Conservation (phyloP, 2,113 vertebrate genomes). For the Geococcyx californianus region DNA sequence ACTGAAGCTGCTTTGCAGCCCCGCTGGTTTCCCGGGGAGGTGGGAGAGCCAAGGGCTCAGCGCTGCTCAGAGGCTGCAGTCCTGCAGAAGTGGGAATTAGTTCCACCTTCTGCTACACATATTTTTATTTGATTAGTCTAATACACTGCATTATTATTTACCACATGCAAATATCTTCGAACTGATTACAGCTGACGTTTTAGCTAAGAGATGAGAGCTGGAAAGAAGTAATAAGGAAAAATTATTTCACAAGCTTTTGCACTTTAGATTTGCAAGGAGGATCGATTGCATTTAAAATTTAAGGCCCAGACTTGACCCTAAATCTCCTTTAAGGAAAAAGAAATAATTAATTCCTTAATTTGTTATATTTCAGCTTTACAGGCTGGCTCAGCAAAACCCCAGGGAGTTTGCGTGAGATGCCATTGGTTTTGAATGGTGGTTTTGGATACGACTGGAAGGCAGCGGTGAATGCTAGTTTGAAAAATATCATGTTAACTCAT, state of each 20-base stretch:
- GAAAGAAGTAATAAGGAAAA: constrained; percentile 19
- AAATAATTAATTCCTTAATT: constrained; percentile 26
- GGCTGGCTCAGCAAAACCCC: not conserved
- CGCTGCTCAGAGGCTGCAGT: fast-evolving
- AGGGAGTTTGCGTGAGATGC: not conserved
- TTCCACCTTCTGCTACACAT: not conserved
- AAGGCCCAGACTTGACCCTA: not conserved
- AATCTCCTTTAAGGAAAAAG: constrained; percentile 47
- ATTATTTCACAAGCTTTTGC: constrained; percentile 11
- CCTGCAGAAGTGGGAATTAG: not conserved
- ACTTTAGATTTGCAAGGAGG: not conserved
- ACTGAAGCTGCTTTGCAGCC: not conserved
- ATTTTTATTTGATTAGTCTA: constrained; percentile 20
- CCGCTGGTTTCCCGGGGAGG: not conserved
- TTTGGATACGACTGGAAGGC: not conserved
- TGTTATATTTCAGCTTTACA: constrained; percentile 21
- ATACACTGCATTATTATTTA: constrained; percentile 29
- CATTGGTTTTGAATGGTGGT: not conserved
- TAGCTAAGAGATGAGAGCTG: not conserved
- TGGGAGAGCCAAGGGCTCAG: not conserved
- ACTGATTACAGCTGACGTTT: not conserved
- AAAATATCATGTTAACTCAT: not conserved
- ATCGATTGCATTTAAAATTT: constrained; percentile 10
- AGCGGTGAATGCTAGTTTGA: not conserved
- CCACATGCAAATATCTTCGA: not conserved